phyloP scores from a whole-genome alignment of 2,888 invertebrate genomes.

The Drosophila kanekoi region DNA sequence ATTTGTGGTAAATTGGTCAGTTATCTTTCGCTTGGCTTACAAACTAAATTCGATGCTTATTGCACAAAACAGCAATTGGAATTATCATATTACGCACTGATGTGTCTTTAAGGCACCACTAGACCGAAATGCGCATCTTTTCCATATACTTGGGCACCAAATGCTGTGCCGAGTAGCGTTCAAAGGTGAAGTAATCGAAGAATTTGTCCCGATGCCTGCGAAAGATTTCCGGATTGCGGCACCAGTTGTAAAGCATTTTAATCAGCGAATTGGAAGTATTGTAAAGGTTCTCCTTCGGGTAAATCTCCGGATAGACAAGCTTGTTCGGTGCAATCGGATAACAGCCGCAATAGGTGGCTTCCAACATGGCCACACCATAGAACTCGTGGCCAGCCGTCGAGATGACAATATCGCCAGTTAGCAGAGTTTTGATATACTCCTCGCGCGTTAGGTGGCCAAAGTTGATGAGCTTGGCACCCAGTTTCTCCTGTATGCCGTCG shows the following conservation, averaged over 20 bases:
- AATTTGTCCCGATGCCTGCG: slow-evolving; percentile 82
- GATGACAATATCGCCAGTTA: slow-evolving; percentile 88
- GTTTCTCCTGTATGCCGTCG: slow-evolving; percentile 85
- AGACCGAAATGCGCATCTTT: slow-evolving; percentile 78
- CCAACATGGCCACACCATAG: slow-evolving; percentile 91
- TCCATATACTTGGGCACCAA: slow-evolving; percentile 84
- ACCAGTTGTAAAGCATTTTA: slow-evolving; percentile 86
- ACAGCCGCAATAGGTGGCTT: slow-evolving; percentile 89
- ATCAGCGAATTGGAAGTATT: slow-evolving; percentile 87
- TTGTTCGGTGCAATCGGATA: slow-evolving; percentile 89
- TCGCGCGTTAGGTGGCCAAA: slow-evolving; percentile 88
- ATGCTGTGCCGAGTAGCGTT: slow-evolving; percentile 84
- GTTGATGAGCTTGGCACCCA: slow-evolving; percentile 86
- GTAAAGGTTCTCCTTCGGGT: slow-evolving; percentile 88
- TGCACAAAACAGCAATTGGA: slow-evolving; percentile 54
- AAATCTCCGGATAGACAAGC: slow-evolving; percentile 91
- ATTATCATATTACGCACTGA: slow-evolving; percentile 12
- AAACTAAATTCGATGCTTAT: slow-evolving; percentile 65
- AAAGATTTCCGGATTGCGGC: slow-evolving; percentile 85
- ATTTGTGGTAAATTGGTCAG: slow-evolving; percentile 55
- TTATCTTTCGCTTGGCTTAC: slow-evolving; percentile 47
- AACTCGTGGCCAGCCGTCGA: slow-evolving; percentile 92
- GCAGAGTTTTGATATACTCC: slow-evolving; percentile 87
- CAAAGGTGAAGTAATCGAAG: slow-evolving; percentile 84
- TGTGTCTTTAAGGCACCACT: slow-evolving; percentile 23